A percentile compares a stretch with the other conserved stretches of the same genome.
These are phyloP conservation scores for Capreolus pygargus DNA, from an alignment of 2,113 vertebrate genomes.

Conservation along the genomic window DNA sequence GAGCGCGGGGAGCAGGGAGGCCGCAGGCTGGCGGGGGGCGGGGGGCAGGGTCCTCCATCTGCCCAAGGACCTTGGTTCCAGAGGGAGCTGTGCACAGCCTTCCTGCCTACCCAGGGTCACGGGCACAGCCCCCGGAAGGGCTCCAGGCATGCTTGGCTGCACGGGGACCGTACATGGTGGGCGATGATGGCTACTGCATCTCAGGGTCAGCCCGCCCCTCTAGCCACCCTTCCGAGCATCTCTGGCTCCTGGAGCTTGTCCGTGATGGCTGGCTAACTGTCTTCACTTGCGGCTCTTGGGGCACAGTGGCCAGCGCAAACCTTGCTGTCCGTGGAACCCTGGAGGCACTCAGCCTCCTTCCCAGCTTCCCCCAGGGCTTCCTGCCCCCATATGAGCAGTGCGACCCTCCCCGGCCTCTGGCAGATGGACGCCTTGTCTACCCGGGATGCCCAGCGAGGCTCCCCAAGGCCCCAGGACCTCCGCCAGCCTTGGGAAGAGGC, in stretches of 20 bases:
- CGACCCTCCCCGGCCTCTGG: rapidly evolving
- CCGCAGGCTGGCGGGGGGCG: background rate
- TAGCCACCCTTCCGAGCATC: background rate
- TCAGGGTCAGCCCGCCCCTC: background rate
- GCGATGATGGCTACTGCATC: background rate
- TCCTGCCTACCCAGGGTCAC: rapidly evolving
- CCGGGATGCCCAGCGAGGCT: rapidly evolving
- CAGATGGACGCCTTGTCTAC: rapidly evolving
- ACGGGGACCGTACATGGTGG: rapidly evolving
- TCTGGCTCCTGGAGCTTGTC: background rate
- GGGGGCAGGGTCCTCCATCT: background rate
- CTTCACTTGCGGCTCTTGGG: background rate
- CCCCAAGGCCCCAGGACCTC: background rate
- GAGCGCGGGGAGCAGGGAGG: rapidly evolving
- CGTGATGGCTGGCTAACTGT: rapidly evolving
- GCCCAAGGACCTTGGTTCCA: background rate
- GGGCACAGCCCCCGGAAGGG: rapidly evolving
- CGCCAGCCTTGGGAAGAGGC: rapidly evolving
- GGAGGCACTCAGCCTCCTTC: background rate
- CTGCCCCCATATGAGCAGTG: rapidly evolving
- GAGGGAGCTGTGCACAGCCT: rapidly evolving
- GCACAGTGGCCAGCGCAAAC: rapidly evolving
- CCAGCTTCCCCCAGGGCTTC: background rate
- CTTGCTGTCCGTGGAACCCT: rapidly evolving
- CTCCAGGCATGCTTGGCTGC: background rate